Conservation (phyloP, 1,140 invertebrate genomes). For the Lamellibrachia luymesi region DNA sequence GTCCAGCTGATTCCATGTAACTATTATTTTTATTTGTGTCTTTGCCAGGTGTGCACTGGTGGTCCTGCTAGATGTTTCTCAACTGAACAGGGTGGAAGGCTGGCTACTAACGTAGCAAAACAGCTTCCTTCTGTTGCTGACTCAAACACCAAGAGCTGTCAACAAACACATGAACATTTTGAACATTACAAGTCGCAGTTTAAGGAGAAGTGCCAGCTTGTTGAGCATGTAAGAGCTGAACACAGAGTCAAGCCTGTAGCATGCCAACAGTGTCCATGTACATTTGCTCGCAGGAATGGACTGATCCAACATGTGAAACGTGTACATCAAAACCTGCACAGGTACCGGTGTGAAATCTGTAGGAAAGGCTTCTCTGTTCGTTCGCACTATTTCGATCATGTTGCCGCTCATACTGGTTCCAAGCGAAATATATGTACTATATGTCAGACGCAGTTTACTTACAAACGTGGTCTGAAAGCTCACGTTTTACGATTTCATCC, state of each 20-base stretch:
- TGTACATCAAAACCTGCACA: neutral
- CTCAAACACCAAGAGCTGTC: neutral
- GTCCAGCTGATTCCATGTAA: neutral
- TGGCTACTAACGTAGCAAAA: neutral
- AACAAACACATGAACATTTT: neutral
- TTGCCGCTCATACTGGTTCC: neutral
- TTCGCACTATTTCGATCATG: neutral
- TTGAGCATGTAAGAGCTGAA: neutral
- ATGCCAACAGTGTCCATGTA: neutral
- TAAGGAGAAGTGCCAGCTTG: neutral
- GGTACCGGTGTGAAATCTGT: neutral
- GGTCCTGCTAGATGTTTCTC: neutral
- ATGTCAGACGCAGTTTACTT: neutral
- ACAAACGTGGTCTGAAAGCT: neutral
- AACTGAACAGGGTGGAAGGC: neutral
- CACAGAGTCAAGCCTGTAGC: neutral
- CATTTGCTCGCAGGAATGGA: neutral
- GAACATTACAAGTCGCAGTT: neutral
- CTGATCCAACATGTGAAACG: neutral
- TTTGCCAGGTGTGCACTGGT: neutral
- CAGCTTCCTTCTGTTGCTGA: neutral
- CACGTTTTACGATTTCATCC: neutral
- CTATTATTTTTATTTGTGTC: neutral
- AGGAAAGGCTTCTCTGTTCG: neutral
- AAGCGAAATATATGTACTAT: neutral